Evolutionary conservation across 2,797 vertebrate genomes (phyloP).

Genomic region (Halcyon leucocephala): DNA sequence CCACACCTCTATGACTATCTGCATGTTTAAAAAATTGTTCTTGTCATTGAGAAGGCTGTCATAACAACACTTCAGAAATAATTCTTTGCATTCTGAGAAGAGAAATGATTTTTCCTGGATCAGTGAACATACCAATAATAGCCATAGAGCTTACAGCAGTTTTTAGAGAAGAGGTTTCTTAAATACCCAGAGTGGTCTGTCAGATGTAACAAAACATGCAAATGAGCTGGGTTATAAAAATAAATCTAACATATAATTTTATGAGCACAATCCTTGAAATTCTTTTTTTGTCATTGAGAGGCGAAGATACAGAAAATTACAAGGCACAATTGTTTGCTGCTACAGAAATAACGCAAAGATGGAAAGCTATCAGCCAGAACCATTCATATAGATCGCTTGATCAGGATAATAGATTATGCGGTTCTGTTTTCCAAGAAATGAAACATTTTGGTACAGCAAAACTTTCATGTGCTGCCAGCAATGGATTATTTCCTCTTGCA

Average conservation of each 20-base stretch:
- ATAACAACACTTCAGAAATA: background rate
- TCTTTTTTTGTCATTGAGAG: background rate
- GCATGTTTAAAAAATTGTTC: background rate
- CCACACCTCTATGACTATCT: background rate
- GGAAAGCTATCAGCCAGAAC: background rate
- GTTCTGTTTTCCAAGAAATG: background rate
- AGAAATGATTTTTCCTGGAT: background rate
- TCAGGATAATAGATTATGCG: background rate
- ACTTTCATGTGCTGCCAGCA: background rate
- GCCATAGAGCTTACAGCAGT: background rate
- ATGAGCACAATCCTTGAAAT: background rate
- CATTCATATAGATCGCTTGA: background rate
- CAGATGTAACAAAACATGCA: slow-evolving; percentile 9
- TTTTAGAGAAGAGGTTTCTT: background rate
- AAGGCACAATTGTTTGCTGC: background rate
- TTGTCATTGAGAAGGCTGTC: background rate
- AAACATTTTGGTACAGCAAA: background rate
- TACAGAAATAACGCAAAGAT: background rate
- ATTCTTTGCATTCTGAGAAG: background rate
- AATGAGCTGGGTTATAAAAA: background rate
- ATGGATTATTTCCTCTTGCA: background rate
- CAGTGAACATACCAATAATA: background rate
- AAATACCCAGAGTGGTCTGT: background rate
- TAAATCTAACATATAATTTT: background rate
- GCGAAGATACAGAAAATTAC: background rate